Conservation (phyloP, 2,113 vertebrate genomes). For the Leucosticte australis region DNA sequence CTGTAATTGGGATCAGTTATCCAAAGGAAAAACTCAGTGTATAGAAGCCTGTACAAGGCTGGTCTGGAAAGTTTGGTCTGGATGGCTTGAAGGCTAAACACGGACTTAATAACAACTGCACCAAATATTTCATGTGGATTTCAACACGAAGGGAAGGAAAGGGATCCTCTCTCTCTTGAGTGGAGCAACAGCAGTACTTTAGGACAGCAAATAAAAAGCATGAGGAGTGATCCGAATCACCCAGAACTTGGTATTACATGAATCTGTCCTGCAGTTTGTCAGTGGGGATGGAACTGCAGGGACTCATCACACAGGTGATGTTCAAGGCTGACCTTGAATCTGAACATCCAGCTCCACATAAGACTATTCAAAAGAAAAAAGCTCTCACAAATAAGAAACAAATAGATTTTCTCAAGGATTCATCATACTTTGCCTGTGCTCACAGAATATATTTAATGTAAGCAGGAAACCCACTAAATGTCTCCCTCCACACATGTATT, state of each 20-base stretch:
- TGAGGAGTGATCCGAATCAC: neutral
- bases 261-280: neutral
- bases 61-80: neutral
- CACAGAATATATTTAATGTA: neutral
- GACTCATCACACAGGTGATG: neutral
- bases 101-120: neutral
- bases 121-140: neutral
- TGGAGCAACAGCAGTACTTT: neutral
- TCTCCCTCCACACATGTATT: neutral
- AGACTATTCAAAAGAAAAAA: neutral
- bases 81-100: neutral
- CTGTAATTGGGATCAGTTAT: neutral
- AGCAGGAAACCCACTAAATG: neutral
- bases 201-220: neutral
- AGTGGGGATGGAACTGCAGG: neutral
- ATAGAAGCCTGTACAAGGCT: accelerated
- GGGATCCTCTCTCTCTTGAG: too few species aligned
- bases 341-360: neutral
- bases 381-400: neutral
- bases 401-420: neutral
- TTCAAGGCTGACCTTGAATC: neutral
- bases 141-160: neutral
- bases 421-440: neutral
- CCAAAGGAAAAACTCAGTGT: too few species aligned
- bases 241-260: neutral